These are phyloP conservation scores for Drosophila buzzatii DNA, from an alignment of 2,888 invertebrate species.

Conservation along the genomic window DNA sequence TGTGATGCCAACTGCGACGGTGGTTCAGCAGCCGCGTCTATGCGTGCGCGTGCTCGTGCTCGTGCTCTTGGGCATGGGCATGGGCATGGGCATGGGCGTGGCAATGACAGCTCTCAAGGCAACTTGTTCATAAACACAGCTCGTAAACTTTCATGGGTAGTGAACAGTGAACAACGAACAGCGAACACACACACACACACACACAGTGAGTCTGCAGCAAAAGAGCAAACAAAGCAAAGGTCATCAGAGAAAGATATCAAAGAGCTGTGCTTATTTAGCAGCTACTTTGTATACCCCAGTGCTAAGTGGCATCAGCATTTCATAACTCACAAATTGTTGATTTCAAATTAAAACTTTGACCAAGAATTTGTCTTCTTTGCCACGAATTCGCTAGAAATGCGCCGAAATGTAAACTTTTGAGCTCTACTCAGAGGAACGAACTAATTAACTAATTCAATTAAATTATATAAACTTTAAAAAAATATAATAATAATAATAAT, in stretches of 20 bases:
- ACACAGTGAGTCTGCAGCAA: slow-evolving; percentile 14
- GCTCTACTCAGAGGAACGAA: too few relatives aligned
- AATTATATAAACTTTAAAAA: too few relatives aligned
- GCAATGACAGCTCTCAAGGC: slow-evolving; percentile 46
- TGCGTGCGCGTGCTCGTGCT: slow-evolving; percentile 8
- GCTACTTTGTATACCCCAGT: slow-evolving; percentile 3
- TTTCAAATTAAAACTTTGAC: slow-evolving; percentile 9
- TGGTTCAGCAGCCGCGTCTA: slow-evolving; percentile 15
- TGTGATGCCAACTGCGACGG: slow-evolving; percentile 14
- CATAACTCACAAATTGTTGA: slow-evolving; percentile 19
- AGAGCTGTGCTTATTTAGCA: slow-evolving; percentile 28
- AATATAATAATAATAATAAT: too few relatives aligned
- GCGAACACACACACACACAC: neutral
- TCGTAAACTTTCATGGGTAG: slow-evolving; percentile 51
- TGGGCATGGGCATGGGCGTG: slow-evolving; percentile 30
- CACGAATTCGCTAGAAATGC: neutral
- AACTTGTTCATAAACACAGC: slow-evolving; percentile 45
- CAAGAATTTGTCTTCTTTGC: neutral
- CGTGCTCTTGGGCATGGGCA: too few relatives aligned
- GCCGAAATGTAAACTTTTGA: too few relatives aligned
- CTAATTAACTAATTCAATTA: too few relatives aligned
- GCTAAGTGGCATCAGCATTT: slow-evolving; percentile 1
- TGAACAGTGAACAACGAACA: neutral
- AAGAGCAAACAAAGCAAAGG: slow-evolving; percentile 34
- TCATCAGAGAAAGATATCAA: slow-evolving; percentile 35